These are phyloP conservation scores for Siniperca scherzeri DNA, from an alignment of 2,797 vertebrate genomes.

Conservation along the genomic window DNA sequence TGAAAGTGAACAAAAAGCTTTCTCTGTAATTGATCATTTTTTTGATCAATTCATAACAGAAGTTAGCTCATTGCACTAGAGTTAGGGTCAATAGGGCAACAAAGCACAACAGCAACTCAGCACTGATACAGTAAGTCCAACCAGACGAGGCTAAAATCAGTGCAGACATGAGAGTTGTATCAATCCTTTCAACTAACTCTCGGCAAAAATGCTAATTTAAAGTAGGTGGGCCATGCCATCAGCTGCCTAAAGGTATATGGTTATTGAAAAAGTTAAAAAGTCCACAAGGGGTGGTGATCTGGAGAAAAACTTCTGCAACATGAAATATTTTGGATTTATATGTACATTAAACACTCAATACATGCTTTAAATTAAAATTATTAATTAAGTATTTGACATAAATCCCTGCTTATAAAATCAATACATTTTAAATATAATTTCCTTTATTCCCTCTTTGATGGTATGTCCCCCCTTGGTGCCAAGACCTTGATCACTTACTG, in stretches of 20 bases:
- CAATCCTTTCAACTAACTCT: not conserved
- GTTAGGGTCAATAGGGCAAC: too few relatives aligned
- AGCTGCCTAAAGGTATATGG: not conserved
- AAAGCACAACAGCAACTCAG: too few relatives aligned
- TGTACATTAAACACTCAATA: not conserved
- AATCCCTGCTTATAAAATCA: not conserved
- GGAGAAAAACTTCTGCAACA: not conserved
- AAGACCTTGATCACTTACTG: not conserved
- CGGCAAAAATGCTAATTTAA: not conserved
- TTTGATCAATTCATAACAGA: too few relatives aligned
- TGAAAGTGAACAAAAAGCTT: fast-evolving
- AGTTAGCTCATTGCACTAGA: too few relatives aligned
- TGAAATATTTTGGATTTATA: not conserved
- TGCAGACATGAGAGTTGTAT: too few relatives aligned
- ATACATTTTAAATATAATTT: not conserved
- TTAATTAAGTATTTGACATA: not conserved
- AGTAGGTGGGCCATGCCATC: not conserved
- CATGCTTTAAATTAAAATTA: not conserved
- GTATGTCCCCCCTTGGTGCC: not conserved
- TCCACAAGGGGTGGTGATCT: not conserved
- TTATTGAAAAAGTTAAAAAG: not conserved
- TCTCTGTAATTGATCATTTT: not conserved
- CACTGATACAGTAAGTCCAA: too few relatives aligned
- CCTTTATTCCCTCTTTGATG: not conserved
- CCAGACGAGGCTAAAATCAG: too few relatives aligned